phyloP scores from a whole-genome alignment of 2,888 invertebrate species.

The Vandiemenella viatica region DNA sequence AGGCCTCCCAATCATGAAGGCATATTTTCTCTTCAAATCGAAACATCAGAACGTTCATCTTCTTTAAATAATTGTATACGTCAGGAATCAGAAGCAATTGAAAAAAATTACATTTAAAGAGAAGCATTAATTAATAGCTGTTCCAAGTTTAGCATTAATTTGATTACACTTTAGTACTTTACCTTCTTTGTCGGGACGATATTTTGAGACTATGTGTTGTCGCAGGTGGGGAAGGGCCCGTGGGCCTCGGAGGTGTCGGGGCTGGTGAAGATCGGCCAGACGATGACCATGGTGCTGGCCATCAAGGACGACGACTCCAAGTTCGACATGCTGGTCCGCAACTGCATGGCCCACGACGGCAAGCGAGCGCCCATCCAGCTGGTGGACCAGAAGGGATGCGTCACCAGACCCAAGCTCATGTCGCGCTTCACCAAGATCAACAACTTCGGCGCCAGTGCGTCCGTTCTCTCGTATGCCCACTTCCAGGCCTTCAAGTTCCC shows the following conservation, averaged over 20 bases:
- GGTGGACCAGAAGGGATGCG: slow-evolving; percentile 84
- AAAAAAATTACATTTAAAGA: no score
- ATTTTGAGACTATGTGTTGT: no score
- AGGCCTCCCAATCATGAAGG: no score
- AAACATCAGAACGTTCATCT: no score
- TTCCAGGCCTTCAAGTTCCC: slow-evolving; percentile 94
- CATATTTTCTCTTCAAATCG: no score
- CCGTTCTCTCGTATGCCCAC: slow-evolving; percentile 79
- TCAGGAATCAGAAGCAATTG: no score
- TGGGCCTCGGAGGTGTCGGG: slow-evolving; percentile 94
- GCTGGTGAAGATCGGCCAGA: slow-evolving; percentile 85
- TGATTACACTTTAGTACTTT: no score
- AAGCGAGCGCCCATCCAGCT: slow-evolving; percentile 85
- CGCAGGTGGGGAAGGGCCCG: slow-evolving; percentile 69
- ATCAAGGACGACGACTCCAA: slow-evolving; percentile 91
- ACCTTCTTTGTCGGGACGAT: no score
- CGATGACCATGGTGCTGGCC: slow-evolving; percentile 92
- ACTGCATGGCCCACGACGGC: slow-evolving; percentile 89
- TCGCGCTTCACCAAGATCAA: slow-evolving; percentile 88
- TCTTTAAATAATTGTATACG: no score
- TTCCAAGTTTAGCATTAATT: no score
- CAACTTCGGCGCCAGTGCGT: slow-evolving; percentile 86
- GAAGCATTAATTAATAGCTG: no score
- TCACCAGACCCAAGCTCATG: slow-evolving; percentile 83
- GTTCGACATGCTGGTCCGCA: slow-evolving; percentile 87